A percentile compares a stretch with the other conserved stretches of the same genome.
These are phyloP conservation scores for Hippocampus guttulatus DNA, from an alignment of 2,113 vertebrate genomes.

Conservation along the genomic window DNA sequence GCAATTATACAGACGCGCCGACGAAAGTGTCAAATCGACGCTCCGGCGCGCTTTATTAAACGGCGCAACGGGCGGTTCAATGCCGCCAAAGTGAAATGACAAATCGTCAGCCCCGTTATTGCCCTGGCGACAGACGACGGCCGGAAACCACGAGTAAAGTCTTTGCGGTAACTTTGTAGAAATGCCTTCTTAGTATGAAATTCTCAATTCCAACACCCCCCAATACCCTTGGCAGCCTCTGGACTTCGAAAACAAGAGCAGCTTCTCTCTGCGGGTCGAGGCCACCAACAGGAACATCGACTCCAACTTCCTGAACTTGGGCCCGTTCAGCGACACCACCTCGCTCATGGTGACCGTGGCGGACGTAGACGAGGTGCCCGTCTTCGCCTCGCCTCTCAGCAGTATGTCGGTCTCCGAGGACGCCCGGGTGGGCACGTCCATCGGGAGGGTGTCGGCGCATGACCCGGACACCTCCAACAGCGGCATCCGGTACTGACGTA, in stretches of 20 bases:
- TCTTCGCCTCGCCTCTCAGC: slow-evolving; percentile 78
- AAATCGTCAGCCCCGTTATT: slow-evolving; percentile 27
- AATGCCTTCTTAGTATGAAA: slow-evolving; percentile 18
- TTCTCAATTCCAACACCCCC: neutral
- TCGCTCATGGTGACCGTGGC: slow-evolving; percentile 86
- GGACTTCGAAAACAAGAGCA: slow-evolving; percentile 89
- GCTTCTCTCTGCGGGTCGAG: slow-evolving; percentile 86
- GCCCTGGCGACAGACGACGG: slow-evolving; percentile 40
- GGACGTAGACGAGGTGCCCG: slow-evolving; percentile 88
- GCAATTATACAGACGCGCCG: slow-evolving; percentile 40
- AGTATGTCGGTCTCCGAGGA: slow-evolving; percentile 89
- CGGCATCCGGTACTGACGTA: slow-evolving; percentile 79
- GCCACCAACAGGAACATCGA: slow-evolving; percentile 89
- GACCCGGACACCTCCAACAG: slow-evolving; percentile 88
- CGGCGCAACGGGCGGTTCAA: slow-evolving; percentile 29
- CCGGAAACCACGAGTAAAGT: slow-evolving; percentile 35
- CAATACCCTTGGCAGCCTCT: slow-evolving; percentile 74
- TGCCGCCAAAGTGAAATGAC: slow-evolving; percentile 33
- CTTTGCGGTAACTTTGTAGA: slow-evolving; percentile 24
- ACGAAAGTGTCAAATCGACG: slow-evolving; percentile 49
- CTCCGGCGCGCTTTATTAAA: slow-evolving; percentile 36
- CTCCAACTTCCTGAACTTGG: slow-evolving; percentile 82
- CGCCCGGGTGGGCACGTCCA: slow-evolving; percentile 82
- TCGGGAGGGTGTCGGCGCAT: slow-evolving; percentile 86
- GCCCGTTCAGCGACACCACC: slow-evolving; percentile 85